These are phyloP conservation scores for Melanophora roralis DNA, from an alignment of 2,888 invertebrate species.

Conservation along the genomic window DNA sequence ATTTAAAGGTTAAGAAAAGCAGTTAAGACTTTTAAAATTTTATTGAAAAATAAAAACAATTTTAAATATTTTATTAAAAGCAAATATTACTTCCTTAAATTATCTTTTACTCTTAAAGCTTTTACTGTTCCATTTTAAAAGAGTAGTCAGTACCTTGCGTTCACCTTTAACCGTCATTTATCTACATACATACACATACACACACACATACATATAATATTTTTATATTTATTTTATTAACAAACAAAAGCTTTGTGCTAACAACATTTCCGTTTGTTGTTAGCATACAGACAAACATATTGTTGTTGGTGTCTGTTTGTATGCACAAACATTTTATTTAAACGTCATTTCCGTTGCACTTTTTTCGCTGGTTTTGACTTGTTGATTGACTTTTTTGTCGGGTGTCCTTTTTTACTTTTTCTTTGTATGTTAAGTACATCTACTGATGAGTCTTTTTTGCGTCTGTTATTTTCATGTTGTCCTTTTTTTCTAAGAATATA, in stretches of 20 bases:
- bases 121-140: not conserved
- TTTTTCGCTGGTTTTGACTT: conserved; percentile 26
- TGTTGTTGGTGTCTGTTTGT: not conserved
- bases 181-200: not conserved
- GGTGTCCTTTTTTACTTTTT: not conserved
- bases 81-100: not conserved
- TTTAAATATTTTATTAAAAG: not conserved
- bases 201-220: no score
- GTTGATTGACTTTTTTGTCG: conserved; percentile 2
- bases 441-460: not conserved
- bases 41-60: not conserved
- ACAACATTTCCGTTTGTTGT: conserved; percentile 12
- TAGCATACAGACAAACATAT: not conserved
- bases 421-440: conserved; percentile 23
- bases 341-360: conserved; percentile 33
- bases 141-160: not conserved
- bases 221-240: no score
- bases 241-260: conserved; percentile 11
- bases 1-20: not conserved
- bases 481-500: no score
- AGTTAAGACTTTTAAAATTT: not conserved
- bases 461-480: not conserved
- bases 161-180: not conserved
- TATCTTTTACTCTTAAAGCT: not conserved
- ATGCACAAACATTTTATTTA: not conserved